These are phyloP conservation scores for Promerops cafer DNA, from an alignment of 2,113 vertebrate species.

Conservation along the genomic window DNA sequence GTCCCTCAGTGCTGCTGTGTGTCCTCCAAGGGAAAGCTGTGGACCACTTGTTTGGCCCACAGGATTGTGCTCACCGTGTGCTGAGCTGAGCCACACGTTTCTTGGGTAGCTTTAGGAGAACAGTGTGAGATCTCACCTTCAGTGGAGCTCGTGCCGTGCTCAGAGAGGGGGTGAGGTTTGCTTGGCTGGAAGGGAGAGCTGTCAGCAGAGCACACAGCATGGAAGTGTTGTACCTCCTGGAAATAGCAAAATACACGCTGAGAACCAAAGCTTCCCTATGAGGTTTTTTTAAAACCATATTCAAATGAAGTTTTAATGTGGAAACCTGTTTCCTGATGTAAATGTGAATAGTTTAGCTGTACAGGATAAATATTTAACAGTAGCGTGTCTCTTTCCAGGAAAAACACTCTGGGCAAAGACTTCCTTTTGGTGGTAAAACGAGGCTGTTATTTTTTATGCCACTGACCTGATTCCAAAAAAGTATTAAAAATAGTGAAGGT, in stretches of 20 bases:
- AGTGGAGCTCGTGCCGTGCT: rapidly evolving
- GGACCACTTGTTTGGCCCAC: neutral
- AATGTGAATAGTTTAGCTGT: constrained; percentile 54
- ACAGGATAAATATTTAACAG: constrained; percentile 1
- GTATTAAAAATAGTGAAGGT: neutral
- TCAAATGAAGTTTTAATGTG: constrained; percentile 26
- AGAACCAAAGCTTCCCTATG: neutral
- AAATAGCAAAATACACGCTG: neutral
- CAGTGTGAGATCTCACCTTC: neutral
- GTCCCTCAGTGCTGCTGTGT: rapidly evolving
- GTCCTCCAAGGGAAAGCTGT: neutral
- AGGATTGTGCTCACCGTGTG: neutral
- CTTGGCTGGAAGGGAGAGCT: neutral
- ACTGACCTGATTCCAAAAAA: neutral
- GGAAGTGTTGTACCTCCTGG: neutral
- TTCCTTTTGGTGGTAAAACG: constrained; percentile 23
- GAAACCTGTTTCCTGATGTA: constrained; percentile 42
- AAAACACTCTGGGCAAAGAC: constrained; percentile 42
- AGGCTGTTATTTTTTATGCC: neutral
- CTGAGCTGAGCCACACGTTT: neutral
- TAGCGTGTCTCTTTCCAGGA: neutral
- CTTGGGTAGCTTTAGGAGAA: neutral
- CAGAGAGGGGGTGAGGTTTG: neutral
- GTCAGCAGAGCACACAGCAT: neutral
- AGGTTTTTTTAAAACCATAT: neutral